Percentiles rank a stretch among this genome's conserved stretches.
Evolutionary conservation across 2,797 vertebrate species (phyloP).

Genomic region (Mus minutoides): DNA sequence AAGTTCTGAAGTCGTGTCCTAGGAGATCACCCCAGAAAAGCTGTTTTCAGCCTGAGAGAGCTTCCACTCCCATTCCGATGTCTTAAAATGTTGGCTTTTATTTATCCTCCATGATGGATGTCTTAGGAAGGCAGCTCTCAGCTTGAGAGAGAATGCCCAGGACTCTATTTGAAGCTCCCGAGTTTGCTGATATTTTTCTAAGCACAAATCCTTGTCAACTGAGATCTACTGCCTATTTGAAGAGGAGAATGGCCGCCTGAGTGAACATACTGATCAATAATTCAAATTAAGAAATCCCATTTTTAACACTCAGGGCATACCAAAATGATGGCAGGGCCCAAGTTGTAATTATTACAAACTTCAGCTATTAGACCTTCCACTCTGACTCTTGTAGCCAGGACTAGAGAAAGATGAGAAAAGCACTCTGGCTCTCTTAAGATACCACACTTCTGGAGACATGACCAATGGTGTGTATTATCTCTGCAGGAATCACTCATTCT

Average conservation of each 20-base stretch:
- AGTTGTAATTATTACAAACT: constrained; percentile 85
- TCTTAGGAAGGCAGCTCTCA: constrained; percentile 7
- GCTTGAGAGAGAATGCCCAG: constrained; percentile 7
- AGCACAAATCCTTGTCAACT: constrained; percentile 84
- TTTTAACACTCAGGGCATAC: constrained; percentile 85
- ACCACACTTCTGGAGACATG: constrained; percentile 49
- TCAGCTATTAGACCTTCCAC: constrained; percentile 57
- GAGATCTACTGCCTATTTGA: constrained; percentile 85
- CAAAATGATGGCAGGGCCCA: constrained; percentile 81
- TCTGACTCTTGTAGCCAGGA: constrained; percentile 29
- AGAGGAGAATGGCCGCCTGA: constrained; percentile 85
- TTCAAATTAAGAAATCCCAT: constrained; percentile 88
- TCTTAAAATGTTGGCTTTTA: not conserved
- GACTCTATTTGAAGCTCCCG: constrained; percentile 23
- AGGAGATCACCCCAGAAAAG: not conserved
- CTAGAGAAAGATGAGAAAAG: constrained; percentile 69
- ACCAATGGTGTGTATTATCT: constrained; percentile 69
- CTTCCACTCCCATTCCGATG: not conserved
- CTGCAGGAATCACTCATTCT: constrained; percentile 14
- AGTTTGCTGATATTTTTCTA: constrained; percentile 85
- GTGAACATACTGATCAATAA: constrained; percentile 86
- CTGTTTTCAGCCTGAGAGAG: not conserved
- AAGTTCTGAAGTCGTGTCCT: not conserved
- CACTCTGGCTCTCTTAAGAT: constrained; percentile 52
- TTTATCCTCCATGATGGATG: not conserved